Conservation (phyloP, 2,888 invertebrate species). For the Byasa hedistus region DNA sequence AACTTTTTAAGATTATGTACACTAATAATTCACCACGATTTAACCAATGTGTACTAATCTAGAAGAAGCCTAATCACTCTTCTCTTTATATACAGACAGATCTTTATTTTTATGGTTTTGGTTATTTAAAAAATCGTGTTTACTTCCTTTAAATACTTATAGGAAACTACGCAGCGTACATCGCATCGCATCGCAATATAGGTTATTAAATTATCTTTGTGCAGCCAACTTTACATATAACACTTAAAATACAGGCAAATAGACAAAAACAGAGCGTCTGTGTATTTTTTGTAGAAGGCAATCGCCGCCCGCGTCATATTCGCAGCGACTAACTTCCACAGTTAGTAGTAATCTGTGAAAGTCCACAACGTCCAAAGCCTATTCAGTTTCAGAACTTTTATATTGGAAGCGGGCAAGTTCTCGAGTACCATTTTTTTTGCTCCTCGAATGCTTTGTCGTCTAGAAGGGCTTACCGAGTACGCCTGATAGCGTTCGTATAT, state of each 20-base stretch:
- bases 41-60: no score
- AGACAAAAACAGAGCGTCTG: neutral
- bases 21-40: no score
- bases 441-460: constrained; percentile 22
- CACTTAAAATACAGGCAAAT: neutral
- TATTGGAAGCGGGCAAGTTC: constrained; percentile 29
- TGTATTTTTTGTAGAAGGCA: neutral
- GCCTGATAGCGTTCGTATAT: constrained; percentile 3
- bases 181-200: no score
- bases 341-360: constrained; percentile 11
- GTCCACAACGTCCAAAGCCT: constrained; percentile 17
- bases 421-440: constrained; percentile 22
- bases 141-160: no score
- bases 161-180: no score
- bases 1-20: no score
- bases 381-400: constrained; percentile 31
- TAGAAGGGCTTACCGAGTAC: constrained; percentile 7
- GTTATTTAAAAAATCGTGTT: no score
- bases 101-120: no score
- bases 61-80: no score
- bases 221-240: no score
- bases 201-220: no score
- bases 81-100: no score
- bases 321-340: constrained; percentile 4
- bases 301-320: neutral